Evolutionary conservation across 2,113 vertebrate genomes (phyloP), one percentile per base, ranked within the genome.

Genomic region (Hyla sarda): DNA sequence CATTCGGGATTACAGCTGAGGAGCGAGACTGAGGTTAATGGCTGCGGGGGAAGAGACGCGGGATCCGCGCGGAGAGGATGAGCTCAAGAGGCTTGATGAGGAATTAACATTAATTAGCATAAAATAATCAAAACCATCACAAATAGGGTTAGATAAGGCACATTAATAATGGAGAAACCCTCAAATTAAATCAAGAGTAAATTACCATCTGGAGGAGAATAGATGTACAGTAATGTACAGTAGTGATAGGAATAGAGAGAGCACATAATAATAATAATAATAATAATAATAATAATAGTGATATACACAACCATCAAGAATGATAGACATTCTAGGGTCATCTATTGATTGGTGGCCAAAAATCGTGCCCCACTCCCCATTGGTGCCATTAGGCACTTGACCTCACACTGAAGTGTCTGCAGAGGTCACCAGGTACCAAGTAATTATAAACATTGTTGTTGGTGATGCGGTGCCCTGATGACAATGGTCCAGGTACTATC

Each of bases 71-170:
- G 75, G 7, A 21, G 17, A 54, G 56, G 74, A 52, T 25, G 28
- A 47, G 37, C 28, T 0, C 80, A 77, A 60, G 82, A 86, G 85
- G 86, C 85, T 85, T 87, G 62, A 85, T 28, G 5, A 28, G 82
- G 75, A 47, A 88, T 54, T 69, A 81, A 54, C 54, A 87, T 74
- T 86, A 82, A 87, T 87, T 87, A 81, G 50, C 78, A 82, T 37
- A 62, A 82, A 50, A 87, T 86, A 86, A 86, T 81, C 77, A 74
- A 50, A 85, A 71, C 74, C 45, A 82, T 86, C 50, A 30, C 48
- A 80, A 72, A 54, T 34, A 30, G 50, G 60, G 62, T 58, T 80
- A 45, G 47, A 60, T 37, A 32, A 50, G 34, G 30, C 23, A 8
- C 65, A 74, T 73, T 81, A 37, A 23, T 86, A 65, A 82, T 23